Conservation (phyloP, 2,113 vertebrate genomes). For the Stictonetta naevosa region DNA sequence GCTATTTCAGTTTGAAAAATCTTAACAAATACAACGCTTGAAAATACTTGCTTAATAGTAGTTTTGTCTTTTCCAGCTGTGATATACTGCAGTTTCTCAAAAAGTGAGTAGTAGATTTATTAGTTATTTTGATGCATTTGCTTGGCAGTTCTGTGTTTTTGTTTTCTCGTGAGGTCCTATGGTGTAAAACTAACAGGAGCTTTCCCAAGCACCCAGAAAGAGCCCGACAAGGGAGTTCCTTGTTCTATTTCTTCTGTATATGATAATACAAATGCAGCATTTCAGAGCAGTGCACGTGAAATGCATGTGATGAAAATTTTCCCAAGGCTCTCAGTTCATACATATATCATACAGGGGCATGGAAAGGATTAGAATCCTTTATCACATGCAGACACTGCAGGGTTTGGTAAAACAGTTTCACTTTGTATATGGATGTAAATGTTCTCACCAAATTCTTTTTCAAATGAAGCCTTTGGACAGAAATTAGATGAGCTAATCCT, state of each 20-base stretch:
- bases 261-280: background rate
- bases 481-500: slow-evolving; percentile 11
- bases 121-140: background rate
- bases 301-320: background rate
- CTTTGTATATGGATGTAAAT: background rate
- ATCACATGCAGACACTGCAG: background rate
- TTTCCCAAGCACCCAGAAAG: background rate
- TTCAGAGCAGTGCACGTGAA: background rate
- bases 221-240: background rate
- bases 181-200: background rate
- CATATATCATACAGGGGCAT: background rate
- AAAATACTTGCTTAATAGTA: background rate
- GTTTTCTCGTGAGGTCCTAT: background rate
- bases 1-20: background rate
- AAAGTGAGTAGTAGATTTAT: background rate
- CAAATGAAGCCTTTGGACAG: background rate
- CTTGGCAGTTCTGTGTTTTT: background rate
- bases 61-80: background rate
- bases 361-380: background rate
- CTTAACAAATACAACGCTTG: background rate
- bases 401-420: background rate
- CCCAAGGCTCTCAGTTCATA: background rate
- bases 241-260: background rate
- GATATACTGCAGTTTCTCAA: background rate
- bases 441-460: background rate